These are phyloP conservation scores for Oscheius onirici DNA, from an alignment of 2,888 invertebrate species.

Conservation along the genomic window DNA sequence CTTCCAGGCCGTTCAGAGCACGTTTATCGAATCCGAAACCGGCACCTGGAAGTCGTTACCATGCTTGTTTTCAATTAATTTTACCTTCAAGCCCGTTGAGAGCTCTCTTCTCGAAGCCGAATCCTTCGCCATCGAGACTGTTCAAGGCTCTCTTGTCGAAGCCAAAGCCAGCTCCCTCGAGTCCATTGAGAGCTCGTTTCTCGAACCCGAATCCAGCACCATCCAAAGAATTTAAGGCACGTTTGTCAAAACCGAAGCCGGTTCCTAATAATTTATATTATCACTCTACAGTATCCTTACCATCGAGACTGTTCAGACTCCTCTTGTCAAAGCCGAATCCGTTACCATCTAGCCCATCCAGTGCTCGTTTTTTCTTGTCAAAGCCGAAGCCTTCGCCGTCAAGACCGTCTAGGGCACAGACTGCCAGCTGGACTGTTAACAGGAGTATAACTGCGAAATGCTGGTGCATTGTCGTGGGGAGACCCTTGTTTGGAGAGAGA, in stretches of 20 bases:
- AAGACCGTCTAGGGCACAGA: constrained; percentile 40
- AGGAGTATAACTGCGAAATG: not conserved
- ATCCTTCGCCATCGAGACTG: constrained; percentile 38
- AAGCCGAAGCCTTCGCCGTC: constrained; percentile 49
- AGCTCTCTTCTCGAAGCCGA: constrained; percentile 54
- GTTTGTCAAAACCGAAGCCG: constrained; percentile 50
- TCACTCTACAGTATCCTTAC: not conserved
- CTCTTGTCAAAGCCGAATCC: constrained; percentile 44
- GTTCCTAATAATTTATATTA: constrained; percentile 26
- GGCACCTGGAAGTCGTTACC: constrained; percentile 18
- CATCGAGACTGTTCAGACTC: constrained; percentile 31
- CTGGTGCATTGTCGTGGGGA: not conserved
- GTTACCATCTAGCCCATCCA: constrained; percentile 43
- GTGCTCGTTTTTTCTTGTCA: constrained; percentile 43
- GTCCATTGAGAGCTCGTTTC: constrained; percentile 46
- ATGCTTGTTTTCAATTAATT: not conserved
- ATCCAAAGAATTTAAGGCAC: constrained; percentile 48
- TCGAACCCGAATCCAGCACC: constrained; percentile 54
- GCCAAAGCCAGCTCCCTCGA: constrained; percentile 44
- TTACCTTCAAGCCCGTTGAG: constrained; percentile 44
- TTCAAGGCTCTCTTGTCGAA: constrained; percentile 37
- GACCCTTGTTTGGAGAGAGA: too few relatives aligned
- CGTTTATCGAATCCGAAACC: constrained; percentile 55
- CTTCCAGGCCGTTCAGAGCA: constrained; percentile 45
- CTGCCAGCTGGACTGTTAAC: constrained; percentile 4